Evolutionary conservation across 2,113 vertebrate species (phyloP).

Genomic region (Labeo rohita): DNA sequence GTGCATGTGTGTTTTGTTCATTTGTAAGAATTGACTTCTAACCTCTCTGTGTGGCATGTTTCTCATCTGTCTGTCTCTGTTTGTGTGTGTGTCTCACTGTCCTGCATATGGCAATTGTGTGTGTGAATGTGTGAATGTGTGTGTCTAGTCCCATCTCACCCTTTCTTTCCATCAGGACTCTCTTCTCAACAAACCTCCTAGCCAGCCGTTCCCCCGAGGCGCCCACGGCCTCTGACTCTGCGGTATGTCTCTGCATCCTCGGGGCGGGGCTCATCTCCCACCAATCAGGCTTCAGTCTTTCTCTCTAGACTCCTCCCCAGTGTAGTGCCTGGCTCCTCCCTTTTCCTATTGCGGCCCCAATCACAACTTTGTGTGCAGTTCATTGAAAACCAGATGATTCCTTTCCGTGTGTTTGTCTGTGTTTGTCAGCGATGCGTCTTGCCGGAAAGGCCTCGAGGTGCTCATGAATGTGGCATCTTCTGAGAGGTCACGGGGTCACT

Average conservation of each 20-base stretch:
- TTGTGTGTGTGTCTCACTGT: conserved; percentile 21
- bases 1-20: conserved; percentile 23
- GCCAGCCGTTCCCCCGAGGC: conserved; percentile 81
- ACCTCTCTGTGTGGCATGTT: conserved; percentile 32
- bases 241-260: conserved; percentile 79
- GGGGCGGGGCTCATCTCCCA: conserved; percentile 51
- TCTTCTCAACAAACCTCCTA: conserved; percentile 80
- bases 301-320: conserved; percentile 44
- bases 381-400: conserved; percentile 35
- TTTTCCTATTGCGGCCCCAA: conserved; percentile 59
- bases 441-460: neutral
- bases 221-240: conserved; percentile 81
- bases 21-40: conserved; percentile 23
- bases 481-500: neutral
- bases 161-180: conserved; percentile 86
- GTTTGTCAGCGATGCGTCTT: neutral
- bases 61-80: conserved; percentile 19
- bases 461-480: neutral
- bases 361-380: conserved; percentile 47
- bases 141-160: conserved; percentile 73
- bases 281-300: conserved; percentile 56
- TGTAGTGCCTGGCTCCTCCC: conserved; percentile 55
- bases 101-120: conserved; percentile 27
- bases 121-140: conserved; percentile 56
- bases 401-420: conserved; percentile 25